Base-by-base conservation (phyloP, 2,888 invertebrate species). In the Villa cingulata region DNA sequence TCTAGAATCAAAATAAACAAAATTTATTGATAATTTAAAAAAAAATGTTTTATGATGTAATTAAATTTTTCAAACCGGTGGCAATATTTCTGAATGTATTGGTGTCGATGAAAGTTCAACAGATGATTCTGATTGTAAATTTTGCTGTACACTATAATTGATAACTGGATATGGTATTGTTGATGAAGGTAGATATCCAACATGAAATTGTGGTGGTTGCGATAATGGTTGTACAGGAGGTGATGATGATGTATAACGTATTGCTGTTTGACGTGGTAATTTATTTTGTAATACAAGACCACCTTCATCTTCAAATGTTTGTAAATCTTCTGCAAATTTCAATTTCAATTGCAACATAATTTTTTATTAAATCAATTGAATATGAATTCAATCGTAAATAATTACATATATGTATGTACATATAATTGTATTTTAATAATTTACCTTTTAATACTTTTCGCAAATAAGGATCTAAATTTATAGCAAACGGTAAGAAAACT, bases 381-480 rank as follows among this genome's bases (percentile, higher is more conserved):
- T 23, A 20, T n/a, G 20, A 18, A 14, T 41, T 38, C 29, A 29
- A 6, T 19, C 27, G 10, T 16, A 7, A 18, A 23, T 5, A 10
- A 36, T 36, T 15, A n/a, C 9, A 7, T n/a, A n/a, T n/a, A n/a
- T n/a, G n/a, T n/a, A n/a, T n/a, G n/a, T n/a, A n/a, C n/a, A n/a
- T 12, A 17, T 4, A 16, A 34, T 18, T 5, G 5, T n/a, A 32
- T 43, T 17, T 2, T 14, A 36, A 16, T 12, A n/a, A 52, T 54
- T 60, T 65, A 87, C 90, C 96, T 78, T 94, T 89, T 49, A 97
- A 91, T 48, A 92, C 86, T 72, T 97, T 97, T 64, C 94, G 84
- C 51, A 98, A 80, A 65, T 95, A 97, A 0, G 98, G 98, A 73
- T 98, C 98, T 47, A 98, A 74, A 69, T 97, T 98, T 59, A 96